These are phyloP conservation scores for Drosophila mayaguana DNA, from an alignment of 2,888 invertebrate genomes.

Conservation along the genomic window DNA sequence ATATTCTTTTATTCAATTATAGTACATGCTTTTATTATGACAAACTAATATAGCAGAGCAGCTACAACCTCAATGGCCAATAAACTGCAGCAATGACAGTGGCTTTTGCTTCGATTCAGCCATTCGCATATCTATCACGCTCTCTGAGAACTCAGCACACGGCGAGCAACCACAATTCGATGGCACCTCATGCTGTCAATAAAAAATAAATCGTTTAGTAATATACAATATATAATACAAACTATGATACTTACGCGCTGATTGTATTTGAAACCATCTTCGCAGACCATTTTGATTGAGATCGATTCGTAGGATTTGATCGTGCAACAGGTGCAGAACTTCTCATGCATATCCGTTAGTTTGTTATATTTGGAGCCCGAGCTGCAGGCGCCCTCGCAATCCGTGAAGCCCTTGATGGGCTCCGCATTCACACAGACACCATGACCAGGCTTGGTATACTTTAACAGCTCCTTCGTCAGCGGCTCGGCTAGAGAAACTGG, in stretches of 20 bases:
- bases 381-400: slow-evolving; percentile 90
- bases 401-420: slow-evolving; percentile 88
- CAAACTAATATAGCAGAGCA: slow-evolving; percentile 4
- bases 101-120: slow-evolving; percentile 5
- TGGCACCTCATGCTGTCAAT: slow-evolving; percentile 79
- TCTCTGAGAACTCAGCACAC: slow-evolving; percentile 64
- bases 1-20: slow-evolving; percentile 20
- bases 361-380: slow-evolving; percentile 90
- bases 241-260: slow-evolving; percentile 34
- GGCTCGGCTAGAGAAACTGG: slow-evolving; percentile 86
- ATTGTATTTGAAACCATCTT: slow-evolving; percentile 83
- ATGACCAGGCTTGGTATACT: slow-evolving; percentile 85
- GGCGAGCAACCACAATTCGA: slow-evolving; percentile 79
- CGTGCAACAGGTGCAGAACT: slow-evolving; percentile 87
- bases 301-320: slow-evolving; percentile 82
- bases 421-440: slow-evolving; percentile 89
- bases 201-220: neutral
- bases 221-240: neutral
- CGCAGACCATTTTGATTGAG: slow-evolving; percentile 84
- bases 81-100: slow-evolving; percentile 40
- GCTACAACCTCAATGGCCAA: slow-evolving; percentile 31
- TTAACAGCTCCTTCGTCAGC: slow-evolving; percentile 87
- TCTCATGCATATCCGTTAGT: slow-evolving; percentile 87
- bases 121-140: slow-evolving; percentile 54
- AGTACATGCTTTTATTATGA: slow-evolving; percentile 9